Evolutionary conservation across 2,888 invertebrate species (phyloP).

Genomic region (Acanthosepion lycidas): DNA sequence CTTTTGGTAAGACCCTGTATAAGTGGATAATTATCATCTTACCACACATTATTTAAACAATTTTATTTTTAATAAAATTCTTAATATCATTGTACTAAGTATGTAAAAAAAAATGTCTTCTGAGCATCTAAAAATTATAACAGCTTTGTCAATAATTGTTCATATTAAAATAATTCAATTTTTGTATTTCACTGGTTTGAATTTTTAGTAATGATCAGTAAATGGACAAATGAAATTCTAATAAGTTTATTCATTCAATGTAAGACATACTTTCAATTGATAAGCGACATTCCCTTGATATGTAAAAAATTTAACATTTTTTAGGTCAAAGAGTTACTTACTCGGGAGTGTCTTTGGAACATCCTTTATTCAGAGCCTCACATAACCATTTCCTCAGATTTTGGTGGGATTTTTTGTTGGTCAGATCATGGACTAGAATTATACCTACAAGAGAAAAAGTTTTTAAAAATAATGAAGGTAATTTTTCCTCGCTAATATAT

Average conservation of each 20-base stretch:
- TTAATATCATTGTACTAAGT: too few species aligned
- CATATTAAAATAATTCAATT: too few species aligned
- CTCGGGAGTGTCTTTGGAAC: conserved; percentile 24
- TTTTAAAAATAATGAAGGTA: background rate
- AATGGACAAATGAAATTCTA: background rate
- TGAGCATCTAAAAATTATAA: background rate
- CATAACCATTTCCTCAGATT: conserved; percentile 94
- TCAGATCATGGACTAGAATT: conserved; percentile 96
- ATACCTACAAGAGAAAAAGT: conserved; percentile 79
- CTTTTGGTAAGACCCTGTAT: too few species aligned
- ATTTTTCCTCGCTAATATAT: too few species aligned
- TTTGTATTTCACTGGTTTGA: background rate
- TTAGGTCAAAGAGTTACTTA: background rate
- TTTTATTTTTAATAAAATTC: background rate
- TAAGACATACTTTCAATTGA: background rate
- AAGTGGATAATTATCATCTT: background rate
- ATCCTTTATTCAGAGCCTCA: conserved; percentile 84
- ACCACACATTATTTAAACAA: background rate
- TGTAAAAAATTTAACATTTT: background rate
- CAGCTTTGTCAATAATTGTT: too few species aligned
- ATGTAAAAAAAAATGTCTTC: background rate
- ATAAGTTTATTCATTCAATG: background rate
- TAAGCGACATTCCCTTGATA: background rate
- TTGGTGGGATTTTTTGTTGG: conserved; percentile 94
- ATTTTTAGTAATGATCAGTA: background rate